Evolutionary conservation across 1,140 invertebrate genomes (phyloP).

Genomic region (Drosophila repletoides): DNA sequence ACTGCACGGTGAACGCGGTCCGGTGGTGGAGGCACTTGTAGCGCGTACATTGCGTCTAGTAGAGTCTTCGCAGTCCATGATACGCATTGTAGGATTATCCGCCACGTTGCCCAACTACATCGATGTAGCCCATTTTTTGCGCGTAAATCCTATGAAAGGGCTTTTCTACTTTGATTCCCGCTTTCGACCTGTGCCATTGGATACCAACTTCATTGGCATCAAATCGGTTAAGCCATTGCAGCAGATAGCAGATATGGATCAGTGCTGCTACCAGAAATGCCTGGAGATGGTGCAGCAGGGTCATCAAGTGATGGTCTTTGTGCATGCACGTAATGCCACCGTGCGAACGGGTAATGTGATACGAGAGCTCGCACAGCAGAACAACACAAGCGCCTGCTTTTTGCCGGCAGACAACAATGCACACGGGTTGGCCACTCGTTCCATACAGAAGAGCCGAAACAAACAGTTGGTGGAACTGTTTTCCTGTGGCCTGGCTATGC

Average conservation of each 20-base stretch:
- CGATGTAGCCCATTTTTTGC: constrained; percentile 96
- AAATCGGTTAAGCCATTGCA: constrained; percentile 90
- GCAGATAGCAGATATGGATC: constrained; percentile 94
- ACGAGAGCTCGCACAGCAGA: constrained; percentile 89
- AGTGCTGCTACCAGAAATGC: constrained; percentile 97
- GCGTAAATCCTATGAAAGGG: constrained; percentile 96
- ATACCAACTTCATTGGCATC: constrained; percentile 95
- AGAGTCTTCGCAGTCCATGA: constrained; percentile 97
- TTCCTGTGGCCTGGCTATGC: constrained; percentile 94
- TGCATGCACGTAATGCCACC: constrained; percentile 98
- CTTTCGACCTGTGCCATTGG: constrained; percentile 97
- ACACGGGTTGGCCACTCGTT: constrained; percentile 85
- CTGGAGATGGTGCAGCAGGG: constrained; percentile 92
- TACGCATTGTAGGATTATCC: constrained; percentile 98
- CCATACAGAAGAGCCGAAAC: constrained; percentile 88
- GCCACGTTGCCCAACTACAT: constrained; percentile 99
- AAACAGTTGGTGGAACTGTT: constrained; percentile 92
- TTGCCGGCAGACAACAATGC: constrained; percentile 85
- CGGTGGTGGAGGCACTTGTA: constrained; percentile 98
- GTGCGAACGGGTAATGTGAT: constrained; percentile 91
- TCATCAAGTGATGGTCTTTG: constrained; percentile 99
- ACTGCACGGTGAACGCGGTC: constrained; percentile 97
- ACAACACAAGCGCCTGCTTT: constrained; percentile 88
- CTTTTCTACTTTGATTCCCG: constrained; percentile 98
- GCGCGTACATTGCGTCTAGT: constrained; percentile 97